Conservation (phyloP, 2,797 vertebrate genomes). For the Phoxinus dragarum region DNA sequence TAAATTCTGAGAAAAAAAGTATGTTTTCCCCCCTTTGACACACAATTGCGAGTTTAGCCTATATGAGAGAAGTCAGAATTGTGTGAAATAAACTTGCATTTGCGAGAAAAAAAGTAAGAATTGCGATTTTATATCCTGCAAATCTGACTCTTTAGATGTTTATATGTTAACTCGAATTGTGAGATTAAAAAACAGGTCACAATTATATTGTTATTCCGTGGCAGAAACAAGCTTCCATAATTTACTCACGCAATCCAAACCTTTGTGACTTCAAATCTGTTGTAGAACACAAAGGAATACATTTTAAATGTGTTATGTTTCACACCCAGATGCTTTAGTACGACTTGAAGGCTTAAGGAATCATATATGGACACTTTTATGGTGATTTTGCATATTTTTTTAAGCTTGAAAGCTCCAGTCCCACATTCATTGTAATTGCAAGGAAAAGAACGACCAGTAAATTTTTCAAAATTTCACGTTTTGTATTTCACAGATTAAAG, state of each 20-base stretch:
- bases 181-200: too few relatives aligned
- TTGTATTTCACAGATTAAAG: neutral
- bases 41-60: too few relatives aligned
- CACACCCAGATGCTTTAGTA: neutral
- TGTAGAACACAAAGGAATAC: neutral
- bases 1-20: too few relatives aligned
- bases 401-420: neutral
- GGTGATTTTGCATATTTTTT: neutral
- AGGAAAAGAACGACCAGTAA: neutral
- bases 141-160: too few relatives aligned
- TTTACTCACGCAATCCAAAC: neutral
- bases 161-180: neutral
- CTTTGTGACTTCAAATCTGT: neutral
- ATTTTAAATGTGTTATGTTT: neutral
- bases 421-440: neutral
- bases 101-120: too few relatives aligned
- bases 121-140: too few relatives aligned
- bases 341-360: neutral
- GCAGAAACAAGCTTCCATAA: too few relatives aligned
- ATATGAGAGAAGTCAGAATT: too few relatives aligned
- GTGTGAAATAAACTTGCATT: too few relatives aligned
- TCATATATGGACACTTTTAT: neutral
- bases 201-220: too few relatives aligned
- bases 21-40: too few relatives aligned
- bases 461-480: neutral